Evolutionary conservation across 1,140 invertebrate genomes (phyloP), one percentile per base, ranked within the genome.

Genomic region (Odontomachus brunneus): DNA sequence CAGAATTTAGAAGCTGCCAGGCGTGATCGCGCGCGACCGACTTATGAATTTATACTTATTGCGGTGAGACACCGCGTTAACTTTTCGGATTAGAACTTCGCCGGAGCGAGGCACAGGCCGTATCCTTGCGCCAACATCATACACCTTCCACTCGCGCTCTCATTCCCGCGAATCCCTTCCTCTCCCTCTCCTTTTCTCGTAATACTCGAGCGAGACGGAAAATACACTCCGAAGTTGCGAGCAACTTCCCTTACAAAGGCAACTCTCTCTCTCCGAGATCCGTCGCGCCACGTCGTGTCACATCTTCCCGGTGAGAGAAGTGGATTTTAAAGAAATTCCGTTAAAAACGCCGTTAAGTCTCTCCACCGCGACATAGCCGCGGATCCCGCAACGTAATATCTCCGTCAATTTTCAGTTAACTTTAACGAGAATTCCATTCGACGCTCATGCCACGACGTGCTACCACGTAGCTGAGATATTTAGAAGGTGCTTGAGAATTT

Each of bases 31-130:
- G 29, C 26, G 9, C 12, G 53, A 57, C 33, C 49, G 26, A 67
- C 22, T 78, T 67, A 78, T 26, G 33, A 78, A 78, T 67, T 78
- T 69, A 19, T 55, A 55, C 67, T 78, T 78, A 78, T 67, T 67
- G 22, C 33, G 75, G 38, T 14, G 14, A 69, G 53, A 17, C 26
- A 19, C 4, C 9, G 51, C 22, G 51, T 4, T 48, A 57, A 69
- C 17, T 67, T 67, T 59, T 12, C 14, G 7, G 26, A 53, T 80
- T 44, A 57, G 29, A 80, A 69, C 3, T 44, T 44, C 38, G 51
- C n/a, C 69, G 17, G 53, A 67, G 33, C 73, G 24, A 11, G 7
- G 22, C 33, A 59, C 24, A 48, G 9, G 5, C n/a, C 29, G 38
- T 44, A 44, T 44, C 38, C 9, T 44, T 7, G 38, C 24, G 22